These are phyloP conservation scores for Campylorhamphus procurvoides DNA, from an alignment of 2,113 vertebrate species.

Conservation along the genomic window DNA sequence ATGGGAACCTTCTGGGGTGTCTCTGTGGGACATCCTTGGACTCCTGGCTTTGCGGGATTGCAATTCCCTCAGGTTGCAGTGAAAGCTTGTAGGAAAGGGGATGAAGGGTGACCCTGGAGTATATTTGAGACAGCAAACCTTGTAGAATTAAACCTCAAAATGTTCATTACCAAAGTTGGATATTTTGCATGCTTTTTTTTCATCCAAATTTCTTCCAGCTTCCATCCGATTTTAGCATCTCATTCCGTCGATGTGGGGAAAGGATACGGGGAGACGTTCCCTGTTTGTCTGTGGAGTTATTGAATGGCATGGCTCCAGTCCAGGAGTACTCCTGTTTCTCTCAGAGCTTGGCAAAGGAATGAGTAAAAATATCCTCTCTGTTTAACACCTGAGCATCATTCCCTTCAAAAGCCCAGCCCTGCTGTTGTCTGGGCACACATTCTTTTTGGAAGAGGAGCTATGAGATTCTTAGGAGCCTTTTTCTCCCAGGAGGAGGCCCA, in stretches of 20 bases:
- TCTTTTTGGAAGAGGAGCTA: not conserved
- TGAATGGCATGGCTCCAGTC: not conserved
- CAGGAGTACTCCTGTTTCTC: not conserved
- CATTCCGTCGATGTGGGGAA: not conserved
- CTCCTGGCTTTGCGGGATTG: not conserved
- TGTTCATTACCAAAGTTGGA: not conserved
- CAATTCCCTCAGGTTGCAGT: rapidly evolving
- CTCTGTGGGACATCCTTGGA: not conserved
- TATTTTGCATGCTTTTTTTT: not conserved
- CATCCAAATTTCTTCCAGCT: not conserved
- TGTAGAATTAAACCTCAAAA: not conserved
- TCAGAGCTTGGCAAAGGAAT: not conserved
- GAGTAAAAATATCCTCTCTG: not conserved
- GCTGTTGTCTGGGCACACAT: constrained; percentile 37
- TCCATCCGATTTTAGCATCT: not conserved
- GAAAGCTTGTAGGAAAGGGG: not conserved
- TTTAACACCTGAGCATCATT: constrained; percentile 45
- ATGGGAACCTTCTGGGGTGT: constrained; percentile 25
- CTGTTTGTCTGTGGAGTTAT: not conserved
- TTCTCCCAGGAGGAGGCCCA: not conserved
- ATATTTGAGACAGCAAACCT: not conserved
- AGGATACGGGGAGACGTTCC: not conserved
- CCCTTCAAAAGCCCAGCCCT: not conserved
- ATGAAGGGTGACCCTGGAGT: not conserved
- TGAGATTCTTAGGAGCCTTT: not conserved